Percentiles rank a stretch among this genome's conserved stretches.
phyloP scores from a whole-genome alignment of 2,113 vertebrate species.

The Motacilla alba region DNA sequence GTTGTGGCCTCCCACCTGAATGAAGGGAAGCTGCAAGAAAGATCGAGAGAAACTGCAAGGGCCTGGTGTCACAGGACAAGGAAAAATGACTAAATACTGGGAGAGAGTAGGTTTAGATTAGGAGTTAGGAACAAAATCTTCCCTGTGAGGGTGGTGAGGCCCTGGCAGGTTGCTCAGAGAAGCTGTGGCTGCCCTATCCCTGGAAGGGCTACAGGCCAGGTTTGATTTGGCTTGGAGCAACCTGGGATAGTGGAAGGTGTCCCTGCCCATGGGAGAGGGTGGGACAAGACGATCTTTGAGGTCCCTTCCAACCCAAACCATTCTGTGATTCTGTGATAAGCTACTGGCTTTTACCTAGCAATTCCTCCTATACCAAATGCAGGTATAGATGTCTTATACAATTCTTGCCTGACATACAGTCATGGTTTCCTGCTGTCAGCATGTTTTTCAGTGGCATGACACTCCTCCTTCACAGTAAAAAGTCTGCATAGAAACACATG shows the following conservation, averaged over 20 bases:
- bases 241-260: neutral
- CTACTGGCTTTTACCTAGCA: neutral
- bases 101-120: neutral
- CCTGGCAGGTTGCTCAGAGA: neutral
- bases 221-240: fast-evolving
- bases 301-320: neutral
- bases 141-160: neutral
- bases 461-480: neutral
- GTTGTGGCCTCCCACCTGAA: neutral
- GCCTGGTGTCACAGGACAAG: neutral
- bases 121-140: neutral
- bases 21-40: neutral
- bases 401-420: neutral
- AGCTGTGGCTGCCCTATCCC: neutral
- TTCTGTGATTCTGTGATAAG: neutral
- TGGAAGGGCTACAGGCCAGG: fast-evolving
- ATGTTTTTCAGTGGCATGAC: neutral
- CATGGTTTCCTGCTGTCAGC: neutral
- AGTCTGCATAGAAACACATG: neutral
- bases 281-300: neutral
- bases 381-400: neutral
- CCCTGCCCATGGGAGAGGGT: neutral
- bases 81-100: neutral
- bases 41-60: neutral
- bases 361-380: neutral